phyloP scores from a whole-genome alignment of 2,113 vertebrate genomes.

The Carettochelys insculpta region DNA sequence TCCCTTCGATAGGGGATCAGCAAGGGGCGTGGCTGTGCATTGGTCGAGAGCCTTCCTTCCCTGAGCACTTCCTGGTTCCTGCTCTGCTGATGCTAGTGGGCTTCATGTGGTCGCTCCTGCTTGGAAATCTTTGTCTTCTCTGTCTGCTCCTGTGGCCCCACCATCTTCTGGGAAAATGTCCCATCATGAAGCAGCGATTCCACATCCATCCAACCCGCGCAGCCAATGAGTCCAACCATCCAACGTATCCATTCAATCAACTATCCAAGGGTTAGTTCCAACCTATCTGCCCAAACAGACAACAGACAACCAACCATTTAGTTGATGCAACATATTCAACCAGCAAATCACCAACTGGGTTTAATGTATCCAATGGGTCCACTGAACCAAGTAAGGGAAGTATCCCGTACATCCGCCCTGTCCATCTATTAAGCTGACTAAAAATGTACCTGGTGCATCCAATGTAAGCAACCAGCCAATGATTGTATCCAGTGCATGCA shows the following conservation, averaged over 20 bases:
- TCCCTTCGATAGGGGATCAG: not conserved
- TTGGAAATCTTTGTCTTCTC: not conserved
- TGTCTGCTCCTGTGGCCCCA: not conserved
- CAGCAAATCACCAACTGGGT: not conserved
- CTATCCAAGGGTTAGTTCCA: not conserved
- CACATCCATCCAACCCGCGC: not conserved
- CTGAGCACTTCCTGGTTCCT: not conserved
- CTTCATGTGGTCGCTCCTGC: not conserved
- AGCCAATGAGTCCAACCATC: not conserved
- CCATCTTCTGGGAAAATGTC: not conserved
- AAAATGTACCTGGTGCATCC: no score
- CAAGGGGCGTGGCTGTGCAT: not conserved
- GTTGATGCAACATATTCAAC: not conserved
- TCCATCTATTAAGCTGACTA: no score
- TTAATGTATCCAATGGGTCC: no score
- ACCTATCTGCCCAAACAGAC: not conserved
- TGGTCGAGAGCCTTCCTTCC: not conserved
- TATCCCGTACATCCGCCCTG: no score
- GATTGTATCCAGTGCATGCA: not conserved
- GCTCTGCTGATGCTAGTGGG: not conserved
- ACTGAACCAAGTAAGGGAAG: no score
- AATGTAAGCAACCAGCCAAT: no score
- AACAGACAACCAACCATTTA: not conserved
- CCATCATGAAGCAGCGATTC: not conserved
- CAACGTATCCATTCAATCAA: not conserved